Conservation (phyloP, 2,113 vertebrate genomes). For the Antennarius striatus region DNA sequence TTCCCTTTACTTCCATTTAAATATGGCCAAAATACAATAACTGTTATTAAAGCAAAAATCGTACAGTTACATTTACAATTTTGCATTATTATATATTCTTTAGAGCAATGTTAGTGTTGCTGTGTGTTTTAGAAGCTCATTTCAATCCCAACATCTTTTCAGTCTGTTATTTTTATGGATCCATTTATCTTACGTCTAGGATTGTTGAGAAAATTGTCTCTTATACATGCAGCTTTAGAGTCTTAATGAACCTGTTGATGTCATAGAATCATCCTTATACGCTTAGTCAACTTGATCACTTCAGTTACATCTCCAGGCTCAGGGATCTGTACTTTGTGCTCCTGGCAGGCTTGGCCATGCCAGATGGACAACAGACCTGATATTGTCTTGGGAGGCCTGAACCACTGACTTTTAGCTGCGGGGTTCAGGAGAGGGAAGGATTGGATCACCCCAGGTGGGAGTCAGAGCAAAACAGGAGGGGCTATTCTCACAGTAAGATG, state of each 20-base stretch:
- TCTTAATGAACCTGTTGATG: not conserved
- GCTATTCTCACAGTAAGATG: conserved; percentile 52
- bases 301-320: conserved; percentile 11
- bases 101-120: conserved; percentile 12
- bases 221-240: too few species aligned
- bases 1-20: not conserved
- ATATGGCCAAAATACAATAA: conserved; percentile 19
- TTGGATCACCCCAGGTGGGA: conserved; percentile 59
- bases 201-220: too few species aligned
- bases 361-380: conserved; percentile 69
- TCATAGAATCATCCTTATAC: conserved; percentile 3
- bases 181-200: too few species aligned
- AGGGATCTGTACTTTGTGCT: conserved; percentile 29
- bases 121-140: not conserved
- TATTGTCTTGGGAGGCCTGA: conserved; percentile 53
- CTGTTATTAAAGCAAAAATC: conserved; percentile 11
- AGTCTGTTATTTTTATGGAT: conserved; percentile 1
- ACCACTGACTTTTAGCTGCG: conserved; percentile 61
- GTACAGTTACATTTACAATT: too few species aligned
- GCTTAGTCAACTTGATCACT: conserved; percentile 5
- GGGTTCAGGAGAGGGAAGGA: conserved; percentile 64
- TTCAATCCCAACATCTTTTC: conserved; percentile 2
- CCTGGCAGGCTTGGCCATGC: conserved; percentile 37
- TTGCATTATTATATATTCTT: conserved; percentile 5
- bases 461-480: conserved; percentile 53